Evolutionary conservation across 1,140 invertebrate species (phyloP), one percentile per base, ranked within the genome.

Genomic region (Druon quercuslanigerum): DNA sequence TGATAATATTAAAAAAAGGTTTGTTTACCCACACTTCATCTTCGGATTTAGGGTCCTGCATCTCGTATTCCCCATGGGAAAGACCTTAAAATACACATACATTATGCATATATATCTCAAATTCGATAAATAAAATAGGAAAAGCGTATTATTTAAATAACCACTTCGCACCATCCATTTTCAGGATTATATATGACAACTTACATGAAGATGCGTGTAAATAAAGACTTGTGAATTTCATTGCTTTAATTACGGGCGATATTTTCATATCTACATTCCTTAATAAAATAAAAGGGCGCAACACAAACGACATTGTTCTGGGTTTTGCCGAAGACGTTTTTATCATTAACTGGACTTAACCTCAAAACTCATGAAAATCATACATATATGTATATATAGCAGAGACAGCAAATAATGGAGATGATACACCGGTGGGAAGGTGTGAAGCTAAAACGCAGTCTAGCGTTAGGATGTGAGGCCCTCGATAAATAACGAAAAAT

Each of bases 11-110:
- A 57, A 57, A 74, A 71, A 71, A 71, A 60, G 57, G 73, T 84
- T 76, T 85, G 75, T 84, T 76, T 85, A 93, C 94, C 94, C 93
- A 98, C 96, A 98, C 93, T 94, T 99, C 97, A 86, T 96, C 96
- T 83, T 97, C 95, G 14, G 95, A 95, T 92, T 98, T 97, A 33
- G 98, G 97, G 92, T 99, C 97, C 91, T 97, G 93, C 94, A 94
- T 96, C 93, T 98, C 97, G 90, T 96, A 98, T 92, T 98, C 96
- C 71, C 96, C 97, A 89, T 96, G 95, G 80, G 79, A 82, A 33
- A 82, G 75, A 60, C 72, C 92, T 92, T 78, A 89, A 90, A 85
- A 77, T 46, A 46, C 4, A 46, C 9, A 81, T 75, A 80, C 74
- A 74, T 72, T 20, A 51, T 51, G 50, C 33, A 50, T 70, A 66